These are phyloP conservation scores for Battus philenor DNA, from an alignment of 1,140 invertebrate species.

Conservation along the genomic window DNA sequence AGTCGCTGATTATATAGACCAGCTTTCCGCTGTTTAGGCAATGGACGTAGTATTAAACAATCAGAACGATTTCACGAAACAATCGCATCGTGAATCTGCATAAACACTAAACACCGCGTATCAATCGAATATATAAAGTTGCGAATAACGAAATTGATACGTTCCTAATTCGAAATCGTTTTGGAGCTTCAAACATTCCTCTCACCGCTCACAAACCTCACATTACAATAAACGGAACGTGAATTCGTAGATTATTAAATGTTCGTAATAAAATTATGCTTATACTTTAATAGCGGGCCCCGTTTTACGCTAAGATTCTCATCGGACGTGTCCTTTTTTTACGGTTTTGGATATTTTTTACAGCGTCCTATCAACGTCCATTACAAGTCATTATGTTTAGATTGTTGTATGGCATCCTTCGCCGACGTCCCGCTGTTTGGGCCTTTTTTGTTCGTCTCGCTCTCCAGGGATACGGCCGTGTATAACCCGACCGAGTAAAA, in stretches of 20 bases:
- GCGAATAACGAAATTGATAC: constrained; percentile 38
- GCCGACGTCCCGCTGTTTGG: constrained; percentile 37
- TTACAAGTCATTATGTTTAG: constrained; percentile 53
- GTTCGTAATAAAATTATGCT: constrained; percentile 16
- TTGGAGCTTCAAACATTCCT: constrained; percentile 26
- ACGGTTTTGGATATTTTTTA: constrained; percentile 29
- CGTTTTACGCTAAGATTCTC: constrained; percentile 21
- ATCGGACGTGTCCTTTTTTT: constrained; percentile 19
- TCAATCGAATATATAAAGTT: constrained; percentile 26
- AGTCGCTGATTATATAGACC: constrained; percentile 29
- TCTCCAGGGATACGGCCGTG: constrained; percentile 12
- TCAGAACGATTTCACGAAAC: constrained; percentile 39
- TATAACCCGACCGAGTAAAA: constrained; percentile 18
- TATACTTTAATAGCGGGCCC: constrained; percentile 16
- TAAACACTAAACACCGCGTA: constrained; percentile 29
- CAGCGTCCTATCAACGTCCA: constrained; percentile 40
- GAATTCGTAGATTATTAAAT: constrained; percentile 25
- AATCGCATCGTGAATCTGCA: constrained; percentile 32
- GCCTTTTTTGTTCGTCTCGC: constrained; percentile 20
- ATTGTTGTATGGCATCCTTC: constrained; percentile 37
- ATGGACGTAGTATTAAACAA: constrained; percentile 26
- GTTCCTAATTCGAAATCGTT: constrained; percentile 39
- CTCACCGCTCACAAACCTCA: constrained; percentile 23
- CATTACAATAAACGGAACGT: constrained; percentile 32
- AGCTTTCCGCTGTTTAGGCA: constrained; percentile 19